Evolutionary conservation across 2,113 vertebrate genomes (phyloP), one percentile per base, ranked within the genome.

Genomic region (Trichechus manatus): DNA sequence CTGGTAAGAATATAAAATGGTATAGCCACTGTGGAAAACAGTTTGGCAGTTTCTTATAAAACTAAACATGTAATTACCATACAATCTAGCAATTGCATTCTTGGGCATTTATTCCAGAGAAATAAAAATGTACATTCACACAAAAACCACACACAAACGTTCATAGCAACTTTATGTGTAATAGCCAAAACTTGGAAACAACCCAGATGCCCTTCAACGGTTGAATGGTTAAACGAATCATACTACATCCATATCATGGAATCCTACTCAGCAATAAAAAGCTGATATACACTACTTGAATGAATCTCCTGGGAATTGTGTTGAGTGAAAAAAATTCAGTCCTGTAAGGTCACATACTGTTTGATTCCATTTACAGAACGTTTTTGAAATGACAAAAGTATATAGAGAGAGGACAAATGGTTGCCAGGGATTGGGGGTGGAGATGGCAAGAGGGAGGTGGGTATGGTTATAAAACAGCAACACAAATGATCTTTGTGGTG

Each of bases 341-440:
- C 75, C 94, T 31, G 44, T 89, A 93, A 86, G 22, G 6, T 17
- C 3, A 25, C 39, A 79, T 47, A 68, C 11, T 25, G 64, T 7
- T 42, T 11, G 36, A 86, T 44, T 82, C 25, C 44, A 85, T 68
- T 72, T 66, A 59, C 27, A 6, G 20, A 59, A 44, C 29, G 85
- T 82, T 82, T 89, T 44, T 68, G 79, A 68, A 94, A 44, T n/a
- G 53, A 59, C 53, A 19, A n/a, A 91, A 61, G 25, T 6, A n/a
- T 33, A 64, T 11, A 50, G 39, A 27, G 27, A 61, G 20, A 94
- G 68, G 91, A 39, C 47, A 27, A 82, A 9, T 5, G 29, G 22
- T 29, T 74, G 0, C 42, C 20, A 68, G 59, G 61, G 59, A 9
- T 27, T 6, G 20, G 11, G 56, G 64, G 63, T 39, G 17, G 31